A percentile compares a stretch with the other conserved stretches of the same genome.
Evolutionary conservation across 2,888 invertebrate species (phyloP).

Genomic region (Tanypteryx hageni): DNA sequence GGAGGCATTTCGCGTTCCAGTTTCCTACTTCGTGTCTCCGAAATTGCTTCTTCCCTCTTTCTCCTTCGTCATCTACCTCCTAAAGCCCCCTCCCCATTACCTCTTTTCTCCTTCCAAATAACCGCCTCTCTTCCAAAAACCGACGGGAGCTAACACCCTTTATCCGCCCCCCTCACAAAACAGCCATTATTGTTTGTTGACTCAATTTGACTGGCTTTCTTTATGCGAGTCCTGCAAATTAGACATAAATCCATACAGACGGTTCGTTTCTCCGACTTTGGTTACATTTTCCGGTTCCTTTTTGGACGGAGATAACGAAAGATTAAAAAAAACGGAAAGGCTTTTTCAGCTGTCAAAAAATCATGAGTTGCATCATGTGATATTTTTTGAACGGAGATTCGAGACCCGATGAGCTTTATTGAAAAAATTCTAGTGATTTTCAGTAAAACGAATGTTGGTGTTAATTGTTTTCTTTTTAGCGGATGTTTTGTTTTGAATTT

Average conservation of each 20-base stretch:
- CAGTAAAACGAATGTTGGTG: background rate
- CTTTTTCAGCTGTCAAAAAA: too few relatives aligned
- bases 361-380: too few relatives aligned
- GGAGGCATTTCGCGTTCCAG: constrained; percentile 19
- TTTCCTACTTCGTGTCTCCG: constrained; percentile 10
- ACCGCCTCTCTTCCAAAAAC: background rate
- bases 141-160: background rate
- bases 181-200: background rate
- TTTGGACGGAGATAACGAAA: too few relatives aligned
- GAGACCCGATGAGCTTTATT: too few relatives aligned
- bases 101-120: background rate
- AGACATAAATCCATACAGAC: background rate
- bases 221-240: background rate
- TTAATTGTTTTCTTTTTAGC: background rate
- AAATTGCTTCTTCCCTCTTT: background rate
- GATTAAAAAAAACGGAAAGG: too few relatives aligned
- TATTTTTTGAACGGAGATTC: too few relatives aligned
- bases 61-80: background rate
- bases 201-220: background rate
- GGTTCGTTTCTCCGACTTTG: background rate
- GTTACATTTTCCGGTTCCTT: background rate
- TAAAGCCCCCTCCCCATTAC: background rate
- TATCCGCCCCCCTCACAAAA: background rate
- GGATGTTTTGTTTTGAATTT: background rate
- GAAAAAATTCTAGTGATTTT: too few relatives aligned